Conservation (phyloP, 2,888 invertebrate genomes). For the Drosophila bunnanda region DNA sequence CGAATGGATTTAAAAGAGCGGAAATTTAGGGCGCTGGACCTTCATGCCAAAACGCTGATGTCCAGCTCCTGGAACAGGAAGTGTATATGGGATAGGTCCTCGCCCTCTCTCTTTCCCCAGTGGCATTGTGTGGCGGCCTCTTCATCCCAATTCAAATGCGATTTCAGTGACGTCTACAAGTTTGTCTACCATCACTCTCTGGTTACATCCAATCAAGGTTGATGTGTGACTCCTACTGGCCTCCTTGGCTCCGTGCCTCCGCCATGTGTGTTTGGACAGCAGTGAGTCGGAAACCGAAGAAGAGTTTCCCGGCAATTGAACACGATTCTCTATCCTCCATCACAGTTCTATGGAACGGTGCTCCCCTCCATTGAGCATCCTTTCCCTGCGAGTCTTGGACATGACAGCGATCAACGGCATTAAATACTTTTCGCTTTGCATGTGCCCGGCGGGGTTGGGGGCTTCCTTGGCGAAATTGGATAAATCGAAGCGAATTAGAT, state of each 20-base stretch:
- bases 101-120: neutral
- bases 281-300: slow-evolving; percentile 70
- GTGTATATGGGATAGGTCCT: slow-evolving; percentile 18
- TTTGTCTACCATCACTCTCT: slow-evolving; percentile 41
- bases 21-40: slow-evolving; percentile 45
- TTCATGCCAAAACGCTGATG: slow-evolving; percentile 9
- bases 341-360: neutral
- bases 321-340: slow-evolving; percentile 51
- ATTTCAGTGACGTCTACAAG: slow-evolving; percentile 23
- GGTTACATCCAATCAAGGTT: slow-evolving; percentile 46
- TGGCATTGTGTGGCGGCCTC: slow-evolving; percentile 16
- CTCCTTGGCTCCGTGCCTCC: neutral
- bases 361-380: too few species aligned
- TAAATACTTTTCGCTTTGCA: slow-evolving; percentile 47
- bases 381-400: slow-evolving; percentile 24
- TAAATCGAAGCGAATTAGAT: slow-evolving; percentile 48
- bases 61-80: slow-evolving; percentile 23
- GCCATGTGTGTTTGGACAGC: slow-evolving; percentile 58
- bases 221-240: slow-evolving; percentile 17
- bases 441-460: neutral
- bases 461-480: slow-evolving; percentile 15
- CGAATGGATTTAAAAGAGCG: slow-evolving; percentile 37
- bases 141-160: slow-evolving; percentile 20
- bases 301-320: slow-evolving; percentile 70
- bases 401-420: slow-evolving; percentile 63